Conservation (phyloP, 2,797 vertebrate species). For the Poliocrania exsul region DNA sequence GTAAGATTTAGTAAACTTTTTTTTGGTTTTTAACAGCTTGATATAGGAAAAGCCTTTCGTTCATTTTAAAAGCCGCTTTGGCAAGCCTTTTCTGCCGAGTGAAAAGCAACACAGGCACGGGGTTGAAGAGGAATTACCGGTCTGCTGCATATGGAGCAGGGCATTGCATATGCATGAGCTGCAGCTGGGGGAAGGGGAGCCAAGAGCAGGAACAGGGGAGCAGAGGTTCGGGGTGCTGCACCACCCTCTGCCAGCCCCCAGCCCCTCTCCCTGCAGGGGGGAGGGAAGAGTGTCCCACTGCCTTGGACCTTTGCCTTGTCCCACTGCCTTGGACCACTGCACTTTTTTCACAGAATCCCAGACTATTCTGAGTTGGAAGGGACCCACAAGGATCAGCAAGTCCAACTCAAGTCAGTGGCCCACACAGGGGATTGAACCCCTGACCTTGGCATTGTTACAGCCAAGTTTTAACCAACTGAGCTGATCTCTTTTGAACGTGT, state of each 20-base stretch:
- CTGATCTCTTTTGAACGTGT: too few species aligned
- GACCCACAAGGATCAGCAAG: too few species aligned
- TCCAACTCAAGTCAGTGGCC: too few species aligned
- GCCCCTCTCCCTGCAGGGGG: not conserved
- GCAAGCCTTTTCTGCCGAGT: not conserved
- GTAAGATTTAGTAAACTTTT: not conserved
- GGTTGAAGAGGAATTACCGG: conserved; percentile 7
- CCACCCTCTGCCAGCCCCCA: not conserved
- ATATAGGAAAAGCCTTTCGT: not conserved
- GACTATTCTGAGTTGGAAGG: too few species aligned
- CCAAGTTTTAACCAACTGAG: too few species aligned
- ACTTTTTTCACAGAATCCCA: not conserved
- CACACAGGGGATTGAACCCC: too few species aligned
- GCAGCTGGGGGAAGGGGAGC: not conserved
- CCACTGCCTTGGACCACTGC: accelerated
- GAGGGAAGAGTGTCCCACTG: not conserved
- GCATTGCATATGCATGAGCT: conserved; percentile 27
- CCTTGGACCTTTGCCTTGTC: too few species aligned
- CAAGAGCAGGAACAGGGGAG: not conserved
- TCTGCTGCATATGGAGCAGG: conserved; percentile 13
- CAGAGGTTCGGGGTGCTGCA: not conserved
- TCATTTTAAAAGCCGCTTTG: not conserved
- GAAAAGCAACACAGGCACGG: not conserved
- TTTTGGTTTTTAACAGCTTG: not conserved
- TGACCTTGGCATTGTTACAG: too few species aligned